A percentile compares a stretch with the other conserved stretches of the same genome.
Evolutionary conservation across 2,888 invertebrate species (phyloP).

Genomic region (Biston stratarius): DNA sequence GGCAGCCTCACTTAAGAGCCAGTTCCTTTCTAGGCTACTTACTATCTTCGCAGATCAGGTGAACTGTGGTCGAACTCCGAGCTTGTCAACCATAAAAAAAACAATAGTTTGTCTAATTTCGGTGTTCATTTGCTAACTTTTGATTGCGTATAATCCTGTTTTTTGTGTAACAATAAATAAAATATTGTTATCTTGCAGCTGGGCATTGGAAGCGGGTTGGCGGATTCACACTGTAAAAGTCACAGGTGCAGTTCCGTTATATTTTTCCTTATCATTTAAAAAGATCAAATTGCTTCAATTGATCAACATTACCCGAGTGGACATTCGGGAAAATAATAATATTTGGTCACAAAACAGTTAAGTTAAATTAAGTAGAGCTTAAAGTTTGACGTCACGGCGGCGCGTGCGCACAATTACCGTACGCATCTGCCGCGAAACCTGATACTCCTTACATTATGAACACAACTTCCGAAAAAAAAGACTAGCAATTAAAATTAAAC

Average conservation of each 20-base stretch:
- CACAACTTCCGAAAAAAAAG: constrained; percentile 72
- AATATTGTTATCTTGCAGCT: too few species aligned
- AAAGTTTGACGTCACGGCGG: constrained; percentile 49
- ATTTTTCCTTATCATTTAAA: background rate
- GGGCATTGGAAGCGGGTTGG: too few species aligned
- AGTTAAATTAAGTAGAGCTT: constrained; percentile 29
- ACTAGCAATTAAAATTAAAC: constrained; percentile 47
- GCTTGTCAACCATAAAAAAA: too few species aligned
- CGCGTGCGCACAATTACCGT: constrained; percentile 72
- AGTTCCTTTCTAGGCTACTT: too few species aligned
- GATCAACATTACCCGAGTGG: background rate
- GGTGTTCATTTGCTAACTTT: too few species aligned
- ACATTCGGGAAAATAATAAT: background rate
- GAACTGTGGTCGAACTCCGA: too few species aligned
- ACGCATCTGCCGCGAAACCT: constrained; percentile 82
- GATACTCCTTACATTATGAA: constrained; percentile 81
- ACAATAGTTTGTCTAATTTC: too few species aligned
- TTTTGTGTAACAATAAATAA: too few species aligned
- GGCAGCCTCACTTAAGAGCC: too few species aligned
- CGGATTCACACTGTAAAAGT: background rate
- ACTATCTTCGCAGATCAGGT: too few species aligned
- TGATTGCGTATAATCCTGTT: too few species aligned
- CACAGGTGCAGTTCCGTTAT: background rate
- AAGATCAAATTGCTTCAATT: background rate
- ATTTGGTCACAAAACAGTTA: constrained; percentile 7